A percentile compares a stretch with the other conserved stretches of the same genome.
Evolutionary conservation across 2,888 invertebrate species (phyloP).

Genomic region (Mythimna lalbum): DNA sequence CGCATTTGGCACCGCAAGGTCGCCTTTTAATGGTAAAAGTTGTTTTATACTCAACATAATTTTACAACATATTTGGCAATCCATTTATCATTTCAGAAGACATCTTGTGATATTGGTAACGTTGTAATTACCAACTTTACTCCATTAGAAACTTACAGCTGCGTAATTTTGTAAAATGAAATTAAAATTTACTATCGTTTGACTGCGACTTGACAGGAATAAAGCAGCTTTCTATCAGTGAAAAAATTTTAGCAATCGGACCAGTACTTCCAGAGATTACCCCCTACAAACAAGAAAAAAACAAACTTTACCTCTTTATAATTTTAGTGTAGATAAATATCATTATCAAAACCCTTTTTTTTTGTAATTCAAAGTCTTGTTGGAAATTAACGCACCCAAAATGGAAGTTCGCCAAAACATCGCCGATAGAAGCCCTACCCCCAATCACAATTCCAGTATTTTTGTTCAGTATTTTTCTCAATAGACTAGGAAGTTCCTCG

Average conservation of each 20-base stretch:
- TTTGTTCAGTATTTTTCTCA: background rate
- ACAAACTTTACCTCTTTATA: too few relatives aligned
- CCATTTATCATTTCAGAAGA: conserved; percentile 48
- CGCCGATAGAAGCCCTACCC: too few relatives aligned
- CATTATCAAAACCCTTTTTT: too few relatives aligned
- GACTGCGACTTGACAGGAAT: too few relatives aligned
- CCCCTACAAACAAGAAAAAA: too few relatives aligned
- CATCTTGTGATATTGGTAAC: conserved; percentile 7
- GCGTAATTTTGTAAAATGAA: background rate
- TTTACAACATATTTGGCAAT: conserved; percentile 49
- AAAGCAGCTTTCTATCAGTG: too few relatives aligned
- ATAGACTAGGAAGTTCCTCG: background rate
- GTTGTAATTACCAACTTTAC: background rate
- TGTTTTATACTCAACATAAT: conserved; percentile 53
- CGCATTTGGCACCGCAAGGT: conserved; percentile 63
- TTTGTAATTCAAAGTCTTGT: too few relatives aligned
- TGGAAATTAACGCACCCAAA: background rate
- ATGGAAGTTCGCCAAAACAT: background rate
- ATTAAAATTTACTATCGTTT: too few relatives aligned
- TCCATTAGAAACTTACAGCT: background rate
- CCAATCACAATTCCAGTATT: too few relatives aligned
- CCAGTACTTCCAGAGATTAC: too few relatives aligned
- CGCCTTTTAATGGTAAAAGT: conserved; percentile 62
- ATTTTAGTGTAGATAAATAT: too few relatives aligned
- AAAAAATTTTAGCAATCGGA: too few relatives aligned